Percentiles rank a stretch among this genome's conserved stretches.
Conservation (phyloP, 2,797 vertebrate genomes). For the Falco novaeseelandiae region DNA sequence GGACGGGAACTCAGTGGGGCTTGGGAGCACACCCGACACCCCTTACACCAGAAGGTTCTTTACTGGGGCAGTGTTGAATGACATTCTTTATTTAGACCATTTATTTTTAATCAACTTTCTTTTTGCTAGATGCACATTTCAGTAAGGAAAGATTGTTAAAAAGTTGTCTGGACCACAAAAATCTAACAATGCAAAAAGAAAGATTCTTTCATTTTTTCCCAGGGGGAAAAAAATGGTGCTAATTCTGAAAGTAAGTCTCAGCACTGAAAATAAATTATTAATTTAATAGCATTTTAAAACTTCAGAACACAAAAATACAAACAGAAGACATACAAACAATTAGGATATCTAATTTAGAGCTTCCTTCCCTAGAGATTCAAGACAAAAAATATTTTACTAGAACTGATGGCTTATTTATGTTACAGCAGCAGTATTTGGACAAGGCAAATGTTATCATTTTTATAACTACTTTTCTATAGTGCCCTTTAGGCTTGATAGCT, state of each 20-base stretch:
- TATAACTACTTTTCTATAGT: slow-evolving; percentile 55
- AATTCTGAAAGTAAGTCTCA: not conserved
- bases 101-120: not conserved
- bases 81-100: not conserved
- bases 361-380: not conserved
- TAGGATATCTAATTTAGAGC: not conserved
- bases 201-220: not conserved
- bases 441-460: slow-evolving; percentile 50
- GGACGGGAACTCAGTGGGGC: not conserved
- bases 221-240: not conserved
- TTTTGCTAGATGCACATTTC: not conserved
- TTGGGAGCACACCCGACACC: not conserved
- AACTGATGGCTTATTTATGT: slow-evolving; percentile 48
- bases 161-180: not conserved
- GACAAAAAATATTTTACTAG: slow-evolving; percentile 13
- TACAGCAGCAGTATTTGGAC: slow-evolving; percentile 45
- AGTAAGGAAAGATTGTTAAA: not conserved
- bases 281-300: not conserved
- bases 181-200: not conserved
- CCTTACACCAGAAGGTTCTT: not conserved
- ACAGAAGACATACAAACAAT: not conserved
- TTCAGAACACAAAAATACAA: not conserved
- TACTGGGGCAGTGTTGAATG: not conserved
- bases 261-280: not conserved
- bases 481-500: slow-evolving; percentile 64